phyloP scores from a whole-genome alignment of 37 sponge, comb jelly and placozoan genomes.

The Lycopodina hypogea region DNA sequence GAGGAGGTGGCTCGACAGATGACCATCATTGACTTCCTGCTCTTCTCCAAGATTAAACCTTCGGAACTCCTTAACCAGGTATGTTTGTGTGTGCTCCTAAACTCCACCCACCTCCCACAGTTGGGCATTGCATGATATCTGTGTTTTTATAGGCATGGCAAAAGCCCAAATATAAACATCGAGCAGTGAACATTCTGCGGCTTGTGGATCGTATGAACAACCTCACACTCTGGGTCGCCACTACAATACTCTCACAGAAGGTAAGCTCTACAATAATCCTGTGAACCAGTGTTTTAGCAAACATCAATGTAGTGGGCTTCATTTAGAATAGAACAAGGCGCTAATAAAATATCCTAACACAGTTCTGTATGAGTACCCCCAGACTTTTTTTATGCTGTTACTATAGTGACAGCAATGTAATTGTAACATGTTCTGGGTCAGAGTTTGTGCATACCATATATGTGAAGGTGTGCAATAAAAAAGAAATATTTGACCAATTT shows the following conservation, averaged over 20 bases:
- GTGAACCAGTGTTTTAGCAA: no score
- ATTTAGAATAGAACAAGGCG: background rate
- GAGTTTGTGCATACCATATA: no score
- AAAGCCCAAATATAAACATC: conserved; percentile 82
- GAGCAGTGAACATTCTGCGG: conserved; percentile 78
- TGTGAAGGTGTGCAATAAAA: no score
- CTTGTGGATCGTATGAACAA: conserved; percentile 89
- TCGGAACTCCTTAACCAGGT: conserved; percentile 91
- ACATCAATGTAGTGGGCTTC: background rate
- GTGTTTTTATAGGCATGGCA: conserved; percentile 73
- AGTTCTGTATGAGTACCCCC: no score
- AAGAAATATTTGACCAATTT: no score
- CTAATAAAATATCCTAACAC: background rate
- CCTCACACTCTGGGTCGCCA: conserved; percentile 93
- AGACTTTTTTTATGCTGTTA: no score
- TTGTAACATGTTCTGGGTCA: no score
- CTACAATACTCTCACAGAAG: conserved; percentile 76
- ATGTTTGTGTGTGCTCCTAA: background rate
- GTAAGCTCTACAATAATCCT: no score
- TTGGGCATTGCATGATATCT: background rate
- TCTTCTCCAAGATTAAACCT: conserved; percentile 89
- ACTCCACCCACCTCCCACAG: background rate
- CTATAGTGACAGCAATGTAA: no score
- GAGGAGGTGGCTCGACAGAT: conserved; percentile 93
- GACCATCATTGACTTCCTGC: conserved; percentile 84